Evolutionary conservation across 2,797 vertebrate species (phyloP), one percentile per base, ranked within the genome.

Genomic region (Argentina silus): DNA sequence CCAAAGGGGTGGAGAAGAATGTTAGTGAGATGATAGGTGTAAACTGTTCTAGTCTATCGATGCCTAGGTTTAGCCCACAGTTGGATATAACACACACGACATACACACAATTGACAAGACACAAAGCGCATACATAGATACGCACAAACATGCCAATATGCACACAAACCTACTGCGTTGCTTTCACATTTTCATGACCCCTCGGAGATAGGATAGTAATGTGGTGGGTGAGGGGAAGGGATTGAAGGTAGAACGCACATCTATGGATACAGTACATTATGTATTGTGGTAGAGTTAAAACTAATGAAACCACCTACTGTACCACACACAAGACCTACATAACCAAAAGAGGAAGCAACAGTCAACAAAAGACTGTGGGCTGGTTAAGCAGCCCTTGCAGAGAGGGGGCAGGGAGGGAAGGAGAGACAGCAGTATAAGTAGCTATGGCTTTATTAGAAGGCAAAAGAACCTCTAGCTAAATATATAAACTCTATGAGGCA

Each of bases 401-500:
- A 60, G 17, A 72, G 11, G 21, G 19, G 10, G 27, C 11, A n/a
- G 27, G 61, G 7, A 55, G 15, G 23, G 45, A 69, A 19, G 51
- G 62, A 9, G 8, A 48, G 45, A 73, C 55, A 48, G 60, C 44
- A 56, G 53, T 77, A 14, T 48, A 67, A 66, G 78, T 64, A 73
- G 65, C 70, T 72, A 80, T 7, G 62, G 70, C 79, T 86, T 82
- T 82, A 87, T 88, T 86, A 83, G 68, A 64, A 55, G 72, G 69
- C 74, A 83, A 83, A 60, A 81, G 66, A 76, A 79, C 64, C 69
- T 56, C 36, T 66, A 63, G 79, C 87, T 84, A 87, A 85, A 88
- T 83, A 81, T 85, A 88, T 85, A 76, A 89, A 88, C 78, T 86
- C 78, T 78, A 90, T 85, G 84, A 89, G 86, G 81, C 78, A 83